Base-by-base conservation (phyloP, 2,113 vertebrate species). In the Anas platyrhynchos region DNA sequence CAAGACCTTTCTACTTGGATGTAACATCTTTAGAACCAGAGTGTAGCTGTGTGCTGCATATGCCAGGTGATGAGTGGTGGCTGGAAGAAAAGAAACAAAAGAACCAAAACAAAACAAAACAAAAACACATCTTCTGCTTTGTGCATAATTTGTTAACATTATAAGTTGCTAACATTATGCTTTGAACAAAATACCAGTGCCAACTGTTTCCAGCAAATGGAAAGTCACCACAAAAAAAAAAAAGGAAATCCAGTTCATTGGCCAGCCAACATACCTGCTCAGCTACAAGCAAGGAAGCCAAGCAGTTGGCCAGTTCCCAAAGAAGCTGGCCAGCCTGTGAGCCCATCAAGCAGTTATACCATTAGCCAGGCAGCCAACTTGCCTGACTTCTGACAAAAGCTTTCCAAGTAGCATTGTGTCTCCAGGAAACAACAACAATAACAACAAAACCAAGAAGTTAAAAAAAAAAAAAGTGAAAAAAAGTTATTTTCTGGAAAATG, bases 191-290 rank as follows among this genome's bases (percentile, higher is more conserved):
- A 81, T 4, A 12, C 14, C 62, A 84, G 25, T 1, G 1, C 48
- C 43, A 43, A 88, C 34, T 43, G 48, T 91, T 96, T 91, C 80
- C 86, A 75, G 80, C 32, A 86, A 93, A 90, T 48, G 29, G 43
- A 46, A 48, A 48, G 46, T 48, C 46, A 48, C 46, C 46, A 21
- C 11, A 21, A 48, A 41, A 41, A 41, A 41, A 46, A 48, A 48
- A 48, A 22, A 10, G 32, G 83, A 61, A 86, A 67, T 18, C 7
- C 15, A 86, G 55, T 75, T 14, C 44, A 61, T 54, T 7, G 5
- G 65, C 23, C 27, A 92, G 86, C 34, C 68, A 84, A 86, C 94
- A 82, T 95, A 93, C 79, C 86, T 83, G 83, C 72, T 63, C 68
- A 71, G 66, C 67, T 81, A 5, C 36, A 48, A 73, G 38, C 1